Base-by-base conservation (phyloP, 92 coral and sea anemone genomes). In the Pocillopora grandis region DNA sequence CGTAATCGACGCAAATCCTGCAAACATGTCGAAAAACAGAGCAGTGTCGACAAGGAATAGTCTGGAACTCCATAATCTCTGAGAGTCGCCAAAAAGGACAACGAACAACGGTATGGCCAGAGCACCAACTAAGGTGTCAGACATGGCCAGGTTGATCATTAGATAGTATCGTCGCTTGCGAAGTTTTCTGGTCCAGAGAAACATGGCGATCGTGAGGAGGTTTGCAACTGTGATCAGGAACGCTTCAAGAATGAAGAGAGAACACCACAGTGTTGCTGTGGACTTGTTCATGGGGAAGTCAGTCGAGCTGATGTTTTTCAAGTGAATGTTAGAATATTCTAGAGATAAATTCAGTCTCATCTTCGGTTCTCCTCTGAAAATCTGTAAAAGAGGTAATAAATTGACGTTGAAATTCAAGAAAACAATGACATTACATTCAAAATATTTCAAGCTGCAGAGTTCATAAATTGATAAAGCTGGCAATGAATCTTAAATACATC, bases 11-110 rank as follows among this genome's bases (percentile, higher is more conserved):
- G 84, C 84, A 19, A 80, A 80, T 1, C 84, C 84, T 1, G 84
- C 16, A 18, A 80, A 80, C 84, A 80, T 80, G 84, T 80, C 84
- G 66, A 69, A 52, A 80, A 80, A 67, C 76, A 80, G 13, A 23
- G 9, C 27, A 52, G 21, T 66, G 31, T 80, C 84, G 19, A 75
- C 27, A 3, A 16, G 84, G 19, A 67, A 17, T 10, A 14, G 12
- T 27, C 1, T 12, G 11, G 65, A 17, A 0, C 19, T 2, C 84
- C 84, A 80, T 12, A 80, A 55, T 1, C 17, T 10, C 9, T 55
- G 57, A 23, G 64, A 56, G 3, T 16, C 58, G 14, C 84, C 84
- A 80, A 80, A 68, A 11, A 17, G 33, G 76, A 69, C 66, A 19
- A 80, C 27, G 59, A 80, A 80, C 66, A 68, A n/a, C 3, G 84